Percentiles rank a stretch among this genome's conserved stretches.
Conservation (phyloP, 1,140 invertebrate species). For the Matsumurasca onukii region DNA sequence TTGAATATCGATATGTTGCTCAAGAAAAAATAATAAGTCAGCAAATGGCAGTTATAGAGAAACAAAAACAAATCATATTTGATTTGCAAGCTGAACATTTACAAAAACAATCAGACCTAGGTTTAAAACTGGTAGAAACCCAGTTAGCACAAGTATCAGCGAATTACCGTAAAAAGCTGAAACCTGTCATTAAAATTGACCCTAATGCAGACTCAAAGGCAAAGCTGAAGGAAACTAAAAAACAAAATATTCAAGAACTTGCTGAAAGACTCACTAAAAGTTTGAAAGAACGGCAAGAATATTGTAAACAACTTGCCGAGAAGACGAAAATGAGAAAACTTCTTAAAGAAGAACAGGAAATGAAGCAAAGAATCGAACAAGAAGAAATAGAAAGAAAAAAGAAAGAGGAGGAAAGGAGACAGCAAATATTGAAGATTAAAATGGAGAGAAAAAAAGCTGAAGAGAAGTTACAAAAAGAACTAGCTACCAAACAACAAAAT, state of each 20-base stretch:
- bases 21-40: conserved; percentile 16
- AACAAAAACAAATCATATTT: conserved; percentile 1
- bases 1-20: not conserved
- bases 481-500: not conserved
- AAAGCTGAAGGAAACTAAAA: not conserved
- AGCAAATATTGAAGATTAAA: not conserved
- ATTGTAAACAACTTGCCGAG: conserved; percentile 6
- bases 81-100: not conserved
- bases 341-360: not conserved
- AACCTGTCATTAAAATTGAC: not conserved
- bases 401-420: conserved; percentile 1
- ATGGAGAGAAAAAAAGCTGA: not conserved
- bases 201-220: not conserved
- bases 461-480: not conserved
- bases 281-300: not conserved
- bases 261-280: not conserved
- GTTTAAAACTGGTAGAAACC: not conserved
- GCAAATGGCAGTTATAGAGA: conserved; percentile 10
- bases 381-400: conserved; percentile 8
- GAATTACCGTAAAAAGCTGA: not conserved
- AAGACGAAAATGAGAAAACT: not conserved
- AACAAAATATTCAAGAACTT: too few species aligned
- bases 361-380: not conserved
- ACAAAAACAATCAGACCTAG: conserved; percentile 1
- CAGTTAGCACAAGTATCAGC: not conserved